Percentiles rank a stretch among this genome's conserved stretches.
Evolutionary conservation across 1,140 invertebrate genomes (phyloP).

Genomic region (Drosophila ficusphila): DNA sequence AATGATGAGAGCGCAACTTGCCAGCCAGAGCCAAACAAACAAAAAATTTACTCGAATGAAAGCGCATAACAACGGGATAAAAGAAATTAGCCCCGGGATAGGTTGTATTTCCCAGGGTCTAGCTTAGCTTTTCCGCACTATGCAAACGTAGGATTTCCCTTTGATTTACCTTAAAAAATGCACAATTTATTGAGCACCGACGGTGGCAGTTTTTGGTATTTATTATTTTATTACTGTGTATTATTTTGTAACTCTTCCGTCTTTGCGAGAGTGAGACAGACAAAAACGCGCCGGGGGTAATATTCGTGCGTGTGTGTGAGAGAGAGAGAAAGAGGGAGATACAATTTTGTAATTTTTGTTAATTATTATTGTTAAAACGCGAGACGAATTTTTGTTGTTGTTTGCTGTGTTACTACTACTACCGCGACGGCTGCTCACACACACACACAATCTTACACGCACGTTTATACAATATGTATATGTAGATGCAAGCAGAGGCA

Average conservation of each 20-base stretch:
- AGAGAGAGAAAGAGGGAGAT: conserved; percentile 16
- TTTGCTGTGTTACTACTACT: conserved; percentile 24
- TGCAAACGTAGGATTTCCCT: conserved; percentile 6
- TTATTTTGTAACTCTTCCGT: conserved; percentile 53
- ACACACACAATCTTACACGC: conserved; percentile 33
- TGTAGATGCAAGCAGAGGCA: conserved; percentile 15
- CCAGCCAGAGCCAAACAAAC: conserved; percentile 16
- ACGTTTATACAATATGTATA: conserved; percentile 6
- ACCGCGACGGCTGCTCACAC: conserved; percentile 31
- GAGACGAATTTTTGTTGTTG: conserved; percentile 33
- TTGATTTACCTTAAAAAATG: conserved; percentile 62
- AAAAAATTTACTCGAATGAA: conserved; percentile 31
- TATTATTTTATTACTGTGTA: conserved; percentile 4
- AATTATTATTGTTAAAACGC: conserved; percentile 44
- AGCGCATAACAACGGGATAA: conserved; percentile 40
- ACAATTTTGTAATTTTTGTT: conserved; percentile 44
- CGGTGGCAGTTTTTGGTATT: conserved; percentile 30
- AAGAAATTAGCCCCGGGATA: conserved; percentile 35
- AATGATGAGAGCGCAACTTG: conserved; percentile 22
- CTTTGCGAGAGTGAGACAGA: conserved; percentile 38
- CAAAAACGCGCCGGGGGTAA: conserved; percentile 28
- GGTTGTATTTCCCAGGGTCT: conserved; percentile 48
- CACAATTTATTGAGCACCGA: conserved; percentile 52
- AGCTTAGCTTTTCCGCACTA: conserved; percentile 27
- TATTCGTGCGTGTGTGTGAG: conserved; percentile 34